Evolutionary conservation across 2,113 vertebrate species (phyloP), one percentile per base, ranked within the genome.

Genomic region (Mungos mungo): DNA sequence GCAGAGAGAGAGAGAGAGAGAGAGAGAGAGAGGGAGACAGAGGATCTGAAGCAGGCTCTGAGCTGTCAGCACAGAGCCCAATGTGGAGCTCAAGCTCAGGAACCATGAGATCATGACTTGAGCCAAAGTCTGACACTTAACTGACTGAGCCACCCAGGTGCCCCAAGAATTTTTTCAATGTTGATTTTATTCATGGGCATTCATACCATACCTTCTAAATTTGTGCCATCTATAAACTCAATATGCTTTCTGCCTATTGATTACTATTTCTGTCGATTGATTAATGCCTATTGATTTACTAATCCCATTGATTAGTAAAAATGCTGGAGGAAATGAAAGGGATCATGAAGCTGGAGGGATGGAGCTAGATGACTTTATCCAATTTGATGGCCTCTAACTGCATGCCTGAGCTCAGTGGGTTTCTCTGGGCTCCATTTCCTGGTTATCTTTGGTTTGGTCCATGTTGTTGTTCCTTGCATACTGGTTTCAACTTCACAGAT

Each of bases 401-500:
- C 60, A 41, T 91, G 54, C 63, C 76, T 83, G 76, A 41, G 5
- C 35, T 12, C 16, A 52, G 1, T 60, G 33, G 47, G 66, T 4
- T 47, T 89, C 41, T 93, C 77, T 82, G 88, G 72, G 38, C 41
- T 72, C 35, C 45, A 19, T 41, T 65, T 69, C 33, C 47, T 69
- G 63, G 38, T 16, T 87, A 1, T 80, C n/a, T 57, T 4, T 54
- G 7, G 63, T 72, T 88, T 74, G 47, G 47, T 84, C 9, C 13
- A 25, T 45, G 33, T 11, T 14, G n/a, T 18, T 63, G 79, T 85
- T 91, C 60, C 88, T 45, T 77, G 72, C 25, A 41, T 2, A 27
- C 11, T 57, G 47, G 21, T 41, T 96, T 85, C 91, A 80, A 85
- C 68, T 95, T 97, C 88, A 50, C 19, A 68, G 65, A 57, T 95